Conservation (phyloP, 2,113 vertebrate genomes). For the Phalacrocorax aristotelis region DNA sequence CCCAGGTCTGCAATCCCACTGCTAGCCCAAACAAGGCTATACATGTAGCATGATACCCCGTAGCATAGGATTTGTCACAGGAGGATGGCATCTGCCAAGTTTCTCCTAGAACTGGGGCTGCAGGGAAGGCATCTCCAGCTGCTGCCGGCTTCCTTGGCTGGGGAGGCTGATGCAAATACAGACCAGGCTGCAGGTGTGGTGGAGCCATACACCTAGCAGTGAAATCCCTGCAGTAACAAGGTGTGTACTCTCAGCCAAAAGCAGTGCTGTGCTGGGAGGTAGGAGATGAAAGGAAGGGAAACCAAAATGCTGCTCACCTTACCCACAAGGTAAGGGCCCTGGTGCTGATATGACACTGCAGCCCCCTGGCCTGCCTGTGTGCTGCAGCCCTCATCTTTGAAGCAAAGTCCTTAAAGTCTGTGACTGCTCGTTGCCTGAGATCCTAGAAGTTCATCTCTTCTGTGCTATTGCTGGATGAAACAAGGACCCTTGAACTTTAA, state of each 20-base stretch:
- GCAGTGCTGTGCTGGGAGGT: background rate
- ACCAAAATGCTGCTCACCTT: background rate
- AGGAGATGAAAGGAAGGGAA: background rate
- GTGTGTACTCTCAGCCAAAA: background rate
- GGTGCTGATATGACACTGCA: background rate
- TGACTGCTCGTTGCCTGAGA: fast-evolving
- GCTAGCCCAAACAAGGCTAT: background rate
- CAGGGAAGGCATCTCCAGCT: background rate
- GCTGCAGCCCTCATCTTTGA: background rate
- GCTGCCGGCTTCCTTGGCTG: fast-evolving
- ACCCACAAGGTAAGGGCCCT: background rate
- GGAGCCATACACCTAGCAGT: background rate
- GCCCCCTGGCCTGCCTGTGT: background rate
- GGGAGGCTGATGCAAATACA: background rate
- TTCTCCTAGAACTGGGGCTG: background rate
- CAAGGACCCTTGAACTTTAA: background rate
- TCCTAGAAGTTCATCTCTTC: background rate
- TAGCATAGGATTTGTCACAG: background rate
- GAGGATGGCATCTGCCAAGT: background rate
- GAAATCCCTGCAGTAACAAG: background rate
- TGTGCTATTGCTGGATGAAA: background rate
- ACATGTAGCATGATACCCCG: background rate
- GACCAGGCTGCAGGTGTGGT: background rate
- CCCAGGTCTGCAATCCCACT: background rate
- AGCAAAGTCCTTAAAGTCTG: background rate